Percentiles rank a stretch among this genome's conserved stretches.
These are phyloP conservation scores for Struthidea cinerea DNA, from an alignment of 2,113 vertebrate genomes.

Conservation along the genomic window DNA sequence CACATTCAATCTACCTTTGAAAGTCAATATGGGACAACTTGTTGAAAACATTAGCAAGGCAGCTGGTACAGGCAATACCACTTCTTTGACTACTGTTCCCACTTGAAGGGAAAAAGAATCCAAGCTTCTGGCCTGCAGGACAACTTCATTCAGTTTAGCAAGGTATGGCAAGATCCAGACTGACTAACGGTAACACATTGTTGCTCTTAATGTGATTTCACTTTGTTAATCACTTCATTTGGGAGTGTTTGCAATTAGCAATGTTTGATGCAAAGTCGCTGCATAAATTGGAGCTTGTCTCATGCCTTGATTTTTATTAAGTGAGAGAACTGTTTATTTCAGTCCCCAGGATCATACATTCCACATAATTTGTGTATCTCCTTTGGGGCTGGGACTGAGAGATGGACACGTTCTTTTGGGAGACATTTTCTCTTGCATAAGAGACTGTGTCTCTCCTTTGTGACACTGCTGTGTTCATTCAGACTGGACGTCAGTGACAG, in stretches of 20 bases:
- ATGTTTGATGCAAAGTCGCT: background rate
- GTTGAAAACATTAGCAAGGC: background rate
- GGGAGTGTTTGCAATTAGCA: fast-evolving
- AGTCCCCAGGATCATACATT: background rate
- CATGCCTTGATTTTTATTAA: background rate
- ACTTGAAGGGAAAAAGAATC: background rate
- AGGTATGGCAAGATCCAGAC: background rate
- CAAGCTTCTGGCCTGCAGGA: background rate
- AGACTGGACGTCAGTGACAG: background rate
- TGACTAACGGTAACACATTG: background rate
- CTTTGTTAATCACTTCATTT: background rate
- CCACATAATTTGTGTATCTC: background rate
- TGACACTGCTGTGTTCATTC: background rate
- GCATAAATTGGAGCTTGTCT: background rate
- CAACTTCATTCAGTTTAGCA: background rate
- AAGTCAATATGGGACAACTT: background rate
- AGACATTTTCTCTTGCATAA: background rate
- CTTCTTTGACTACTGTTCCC: background rate
- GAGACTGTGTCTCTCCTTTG: background rate
- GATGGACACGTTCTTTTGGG: fast-evolving
- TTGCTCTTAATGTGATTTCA: background rate
- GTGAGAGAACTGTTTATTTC: background rate
- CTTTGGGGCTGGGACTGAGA: background rate
- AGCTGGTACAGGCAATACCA: background rate
- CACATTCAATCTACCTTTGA: background rate